Base-by-base conservation (phyloP, 1,140 invertebrate genomes). In the Melitaea cinxia region DNA sequence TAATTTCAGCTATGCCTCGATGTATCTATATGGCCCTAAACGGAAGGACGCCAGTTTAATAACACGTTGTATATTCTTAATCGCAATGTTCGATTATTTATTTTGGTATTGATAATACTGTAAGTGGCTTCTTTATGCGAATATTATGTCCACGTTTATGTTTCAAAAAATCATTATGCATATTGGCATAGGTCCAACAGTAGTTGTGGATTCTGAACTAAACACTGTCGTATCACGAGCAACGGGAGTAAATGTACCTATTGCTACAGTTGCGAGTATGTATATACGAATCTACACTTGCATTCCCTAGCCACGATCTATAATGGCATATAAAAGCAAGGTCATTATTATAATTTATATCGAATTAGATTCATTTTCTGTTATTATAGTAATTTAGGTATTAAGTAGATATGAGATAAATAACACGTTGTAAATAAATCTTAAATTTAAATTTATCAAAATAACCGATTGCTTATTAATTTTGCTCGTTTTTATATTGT, bases 111-210 rank as follows among this genome's bases (percentile, higher is more conserved):
- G 10, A 49, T 49, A 30, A 24, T 42, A 59, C 19, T 59, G 33
- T 26, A 45, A 59, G 56, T 59, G 10, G 42, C 17, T 45, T 49
- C 30, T 59, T 59, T 49, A 59, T 59, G 58, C 33, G 33, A 23
- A 24, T 47, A 47, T 23, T 45, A 56, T 54, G 53, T 65, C 53
- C 24, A 26, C 65, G 52, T 65, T 61, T 70, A 67, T 50, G 52
- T 63, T 60, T 65, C 37, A 56, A 72, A 75, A 78, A 75, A 73
- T 69, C 65, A 73, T 83, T 78, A 72, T 75, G 71, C 63, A 82
- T 74, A 75, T 83, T 87, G 84, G 84, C 82, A 55, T 14, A 5
- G 35, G 42, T 80, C 84, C 84, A 85, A 71, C 33, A 52, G 64
- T 33, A 56, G 57, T 73, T 63, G 69, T 72, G 72, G 77, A 80